Evolutionary conservation across 2,797 vertebrate species (phyloP), one percentile per base, ranked within the genome.

Genomic region (Cynodonichthys magdalenae): DNA sequence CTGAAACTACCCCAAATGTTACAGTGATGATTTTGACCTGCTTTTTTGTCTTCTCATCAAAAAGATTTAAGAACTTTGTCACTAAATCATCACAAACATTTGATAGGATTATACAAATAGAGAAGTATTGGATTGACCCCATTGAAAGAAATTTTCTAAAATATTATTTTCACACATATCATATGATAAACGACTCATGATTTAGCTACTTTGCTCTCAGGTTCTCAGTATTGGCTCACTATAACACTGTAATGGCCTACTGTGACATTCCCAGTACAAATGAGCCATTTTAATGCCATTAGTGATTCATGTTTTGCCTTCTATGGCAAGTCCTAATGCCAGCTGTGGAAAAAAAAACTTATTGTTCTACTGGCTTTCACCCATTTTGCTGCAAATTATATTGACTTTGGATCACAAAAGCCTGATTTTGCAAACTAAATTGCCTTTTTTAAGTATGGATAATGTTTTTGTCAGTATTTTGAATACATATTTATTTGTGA

Each of bases 1-100:
- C n/a, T 44, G 59, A 70, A 55, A 56, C 71, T 81, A 48, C 66
- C 62, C 29, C 31, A 11, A 66, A 62, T 48, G 63, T 59, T 74
- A 51, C 3, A 17, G 36, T 20, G 5, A 2, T 0, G 1, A 17
- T 18, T 67, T 47, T 66, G 53, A 78, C 31, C 54, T 10, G 18
- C 20, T 44, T 14, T 46, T 44, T 42, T 20, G 63, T 27, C 60
- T 12, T 11, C 12, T 54, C 11, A 24, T 42, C 41, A 6, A 46
- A 54, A 61, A 56, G 34, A 58, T n/a, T 52, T 0, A 41, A 52
- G 5, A 58, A 31, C 34, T 64, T 48, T 29, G 18, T 45, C 31
- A 15, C 29, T 15, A 7, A 1, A 51, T 45, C 6, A n/a, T 20
- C 15, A 17, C 39, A 19, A 55, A 17, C 34, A 6, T 52, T 66